Evolutionary conservation across 2,888 invertebrate species (phyloP).

Genomic region (Phania funesta): DNA sequence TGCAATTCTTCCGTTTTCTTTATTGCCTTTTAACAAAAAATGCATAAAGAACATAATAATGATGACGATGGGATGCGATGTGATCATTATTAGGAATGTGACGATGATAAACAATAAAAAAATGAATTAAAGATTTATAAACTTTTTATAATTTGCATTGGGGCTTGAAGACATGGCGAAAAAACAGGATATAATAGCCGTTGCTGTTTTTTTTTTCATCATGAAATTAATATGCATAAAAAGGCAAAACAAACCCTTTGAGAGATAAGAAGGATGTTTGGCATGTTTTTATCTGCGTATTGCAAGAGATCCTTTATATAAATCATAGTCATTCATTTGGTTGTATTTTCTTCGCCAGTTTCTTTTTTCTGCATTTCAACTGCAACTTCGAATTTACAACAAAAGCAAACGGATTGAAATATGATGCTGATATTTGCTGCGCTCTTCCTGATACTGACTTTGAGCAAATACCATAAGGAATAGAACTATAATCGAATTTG

Average conservation of each 20-base stretch:
- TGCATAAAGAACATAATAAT: slow-evolving; percentile 45
- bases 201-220: slow-evolving; percentile 29
- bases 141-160: slow-evolving; percentile 3
- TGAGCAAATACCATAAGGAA: background rate
- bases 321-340: slow-evolving; percentile 48
- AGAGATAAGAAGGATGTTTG: slow-evolving; percentile 60
- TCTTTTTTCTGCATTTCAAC: slow-evolving; percentile 35
- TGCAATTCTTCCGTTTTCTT: slow-evolving; percentile 49
- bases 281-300: slow-evolving; percentile 40
- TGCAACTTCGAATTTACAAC: slow-evolving; percentile 27
- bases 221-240: slow-evolving; percentile 66
- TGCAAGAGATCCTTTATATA: slow-evolving; percentile 53
- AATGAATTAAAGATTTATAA: slow-evolving; percentile 56
- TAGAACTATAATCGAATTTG: background rate
- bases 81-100: slow-evolving; percentile 28
- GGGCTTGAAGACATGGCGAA: background rate
- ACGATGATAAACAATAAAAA: slow-evolving; percentile 56
- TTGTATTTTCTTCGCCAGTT: slow-evolving; percentile 18
- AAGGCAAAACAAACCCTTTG: slow-evolving; percentile 19
- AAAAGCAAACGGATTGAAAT: slow-evolving; percentile 35
- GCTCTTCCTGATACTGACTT: background rate
- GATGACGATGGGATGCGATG: slow-evolving; percentile 15
- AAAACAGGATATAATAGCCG: slow-evolving; percentile 64
- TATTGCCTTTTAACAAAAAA: slow-evolving; percentile 39
- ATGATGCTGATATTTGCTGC: slow-evolving; percentile 43